phyloP scores from a whole-genome alignment of 2,113 vertebrate species.

The Emydura subglobosa region DNA sequence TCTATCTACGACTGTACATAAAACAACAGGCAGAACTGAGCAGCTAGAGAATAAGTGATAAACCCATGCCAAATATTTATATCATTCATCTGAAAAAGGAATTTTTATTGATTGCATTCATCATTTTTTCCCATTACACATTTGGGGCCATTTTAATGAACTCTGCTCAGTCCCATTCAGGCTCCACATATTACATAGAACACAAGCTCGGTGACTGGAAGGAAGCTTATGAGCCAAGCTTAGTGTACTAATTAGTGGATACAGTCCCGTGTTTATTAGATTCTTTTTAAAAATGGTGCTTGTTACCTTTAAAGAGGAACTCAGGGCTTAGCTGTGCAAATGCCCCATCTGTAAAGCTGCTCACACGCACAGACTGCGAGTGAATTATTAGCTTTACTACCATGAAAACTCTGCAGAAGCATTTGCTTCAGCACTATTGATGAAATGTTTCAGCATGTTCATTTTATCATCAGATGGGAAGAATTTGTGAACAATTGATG shows the following conservation, averaged over 20 bases:
- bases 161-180: background rate
- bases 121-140: constrained; percentile 47
- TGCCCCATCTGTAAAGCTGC: background rate
- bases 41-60: constrained; percentile 47
- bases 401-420: constrained; percentile 26
- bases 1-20: constrained; percentile 6
- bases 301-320: constrained; percentile 1
- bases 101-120: constrained; percentile 53
- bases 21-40: constrained; percentile 24
- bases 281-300: constrained; percentile 43
- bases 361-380: background rate
- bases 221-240: constrained; percentile 20
- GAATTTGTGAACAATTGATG: constrained; percentile 40
- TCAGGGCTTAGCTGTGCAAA: constrained; percentile 1
- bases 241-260: constrained; percentile 30
- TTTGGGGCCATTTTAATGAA: constrained; percentile 47
- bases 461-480: constrained; percentile 47
- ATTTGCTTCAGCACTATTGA: constrained; percentile 8
- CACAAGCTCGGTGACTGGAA: background rate
- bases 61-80: constrained; percentile 42
- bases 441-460: constrained; percentile 45
- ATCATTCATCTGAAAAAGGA: constrained; percentile 20
- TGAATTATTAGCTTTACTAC: constrained; percentile 37
- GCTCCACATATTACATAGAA: background rate
- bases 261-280: background rate